Conservation (phyloP, 1,140 invertebrate species). For the Listronotus oregonensis region DNA sequence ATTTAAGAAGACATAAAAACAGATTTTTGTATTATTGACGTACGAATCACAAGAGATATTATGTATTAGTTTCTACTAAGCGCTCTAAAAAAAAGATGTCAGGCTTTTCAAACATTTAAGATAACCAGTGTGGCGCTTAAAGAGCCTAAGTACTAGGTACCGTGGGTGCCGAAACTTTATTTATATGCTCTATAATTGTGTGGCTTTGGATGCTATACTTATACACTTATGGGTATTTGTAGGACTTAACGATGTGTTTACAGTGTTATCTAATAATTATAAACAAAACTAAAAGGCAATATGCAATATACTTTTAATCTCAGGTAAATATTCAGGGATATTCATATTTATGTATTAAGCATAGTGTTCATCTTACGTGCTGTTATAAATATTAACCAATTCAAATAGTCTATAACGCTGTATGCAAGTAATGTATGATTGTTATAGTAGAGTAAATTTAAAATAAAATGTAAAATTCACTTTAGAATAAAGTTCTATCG, state of each 20-base stretch:
- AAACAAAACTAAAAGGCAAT: background rate
- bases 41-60: too few relatives aligned
- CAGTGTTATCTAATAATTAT: background rate
- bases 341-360: slow-evolving; percentile 25
- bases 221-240: background rate
- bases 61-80: too few relatives aligned
- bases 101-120: too few relatives aligned
- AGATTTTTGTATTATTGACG: too few relatives aligned
- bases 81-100: too few relatives aligned
- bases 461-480: slow-evolving; percentile 7
- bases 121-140: too few relatives aligned
- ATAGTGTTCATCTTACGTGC: slow-evolving; percentile 44
- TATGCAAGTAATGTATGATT: slow-evolving; percentile 17
- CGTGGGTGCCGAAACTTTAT: too few relatives aligned
- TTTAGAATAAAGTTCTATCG: background rate
- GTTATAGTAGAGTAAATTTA: slow-evolving; percentile 15
- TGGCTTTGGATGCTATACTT: too few relatives aligned
- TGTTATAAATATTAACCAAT: slow-evolving; percentile 18
- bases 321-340: slow-evolving; percentile 43
- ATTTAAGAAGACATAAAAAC: too few relatives aligned
- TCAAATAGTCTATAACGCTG: slow-evolving; percentile 22
- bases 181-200: too few relatives aligned
- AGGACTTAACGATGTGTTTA: background rate
- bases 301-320: slow-evolving; percentile 32
- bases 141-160: too few relatives aligned